A percentile compares a stretch with the other conserved stretches of the same genome.
These are phyloP conservation scores for Molossus alvarezi DNA, from an alignment of 2,797 vertebrate genomes.

Conservation along the genomic window DNA sequence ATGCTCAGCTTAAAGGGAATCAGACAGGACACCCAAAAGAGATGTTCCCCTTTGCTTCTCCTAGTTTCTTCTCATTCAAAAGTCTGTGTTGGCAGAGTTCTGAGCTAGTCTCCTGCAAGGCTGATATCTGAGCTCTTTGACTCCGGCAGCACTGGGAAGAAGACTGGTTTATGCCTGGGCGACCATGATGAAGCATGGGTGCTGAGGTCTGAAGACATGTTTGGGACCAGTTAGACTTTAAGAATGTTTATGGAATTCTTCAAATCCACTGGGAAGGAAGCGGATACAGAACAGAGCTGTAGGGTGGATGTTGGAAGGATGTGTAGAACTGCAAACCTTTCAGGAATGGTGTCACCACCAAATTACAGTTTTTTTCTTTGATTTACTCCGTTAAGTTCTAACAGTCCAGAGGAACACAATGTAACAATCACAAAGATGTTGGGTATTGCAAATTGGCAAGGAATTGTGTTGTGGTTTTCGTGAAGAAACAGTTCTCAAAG, in stretches of 20 bases:
- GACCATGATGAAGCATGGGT: neutral
- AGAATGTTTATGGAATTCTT: conserved; percentile 73
- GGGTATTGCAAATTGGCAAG: neutral
- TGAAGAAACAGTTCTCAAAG: conserved; percentile 24
- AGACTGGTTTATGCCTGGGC: neutral
- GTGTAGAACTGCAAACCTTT: conserved; percentile 75
- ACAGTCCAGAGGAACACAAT: conserved; percentile 22
- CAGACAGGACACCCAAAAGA: neutral
- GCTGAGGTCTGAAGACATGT: neutral
- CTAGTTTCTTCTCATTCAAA: conserved; percentile 39
- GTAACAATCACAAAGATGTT: conserved; percentile 30
- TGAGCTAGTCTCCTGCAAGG: neutral
- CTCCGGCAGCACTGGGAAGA: neutral
- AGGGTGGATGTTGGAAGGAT: conserved; percentile 49
- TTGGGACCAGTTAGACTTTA: conserved; percentile 45
- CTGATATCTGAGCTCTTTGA: neutral
- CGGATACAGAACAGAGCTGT: conserved; percentile 70
- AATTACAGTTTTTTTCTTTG: conserved; percentile 75
- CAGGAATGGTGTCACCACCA: conserved; percentile 66
- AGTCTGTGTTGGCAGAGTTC: neutral
- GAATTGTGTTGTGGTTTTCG: neutral
- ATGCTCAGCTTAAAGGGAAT: conserved; percentile 10
- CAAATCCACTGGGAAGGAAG: conserved; percentile 65
- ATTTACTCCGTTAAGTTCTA: conserved; percentile 70
- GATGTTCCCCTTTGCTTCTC: neutral